Evolutionary conservation across 2,888 invertebrate genomes (phyloP), one percentile per base, ranked within the genome.

Genomic region (Drosophila formosana): DNA sequence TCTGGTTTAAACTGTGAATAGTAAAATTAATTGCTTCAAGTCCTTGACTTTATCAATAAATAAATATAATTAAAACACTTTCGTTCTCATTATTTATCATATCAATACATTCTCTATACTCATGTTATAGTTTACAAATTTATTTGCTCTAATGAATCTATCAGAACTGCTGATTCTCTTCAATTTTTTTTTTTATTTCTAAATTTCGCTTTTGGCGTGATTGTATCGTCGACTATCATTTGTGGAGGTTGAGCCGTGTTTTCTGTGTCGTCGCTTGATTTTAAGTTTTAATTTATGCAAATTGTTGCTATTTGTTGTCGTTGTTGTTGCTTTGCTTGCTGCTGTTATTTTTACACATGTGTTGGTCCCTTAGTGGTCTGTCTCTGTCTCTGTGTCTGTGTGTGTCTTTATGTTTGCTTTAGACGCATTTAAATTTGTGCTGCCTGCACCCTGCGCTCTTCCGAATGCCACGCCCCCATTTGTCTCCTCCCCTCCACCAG

Each of bases 261-360:
- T 55, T 52, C 49, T 37, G 13, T 69, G 61, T 66, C 72, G 62
- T 72, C 71, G 75, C 58, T 69, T 75, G 77, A 81, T 76, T 82
- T 81, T 75, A 90, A 90, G 84, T 90, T 90, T 90, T 90, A 90
- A 90, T 90, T 89, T 90, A 90, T 90, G 90, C 90, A 90, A 90
- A 90, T 90, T 89, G 90, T 89, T 89, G 85, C 80, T 84, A 80
- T 89, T 90, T 85, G 88, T 71, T 81, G 68, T 75, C 57, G 49
- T 43, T 71, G 55, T 63, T 51, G 70, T 63, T 74, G 47, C 30
- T 64, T 11, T 30, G 62, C 37, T 67, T 80, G 61, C 66, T 75
- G 66, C 53, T 72, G 60, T 71, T 80, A 76, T 77, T 72, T 68
- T 78, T 78, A 74, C 67, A 72, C 72, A 72, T 76, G 78, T 80